Conservation (phyloP, 2,888 invertebrate genomes). For the Nomada ferruginata region DNA sequence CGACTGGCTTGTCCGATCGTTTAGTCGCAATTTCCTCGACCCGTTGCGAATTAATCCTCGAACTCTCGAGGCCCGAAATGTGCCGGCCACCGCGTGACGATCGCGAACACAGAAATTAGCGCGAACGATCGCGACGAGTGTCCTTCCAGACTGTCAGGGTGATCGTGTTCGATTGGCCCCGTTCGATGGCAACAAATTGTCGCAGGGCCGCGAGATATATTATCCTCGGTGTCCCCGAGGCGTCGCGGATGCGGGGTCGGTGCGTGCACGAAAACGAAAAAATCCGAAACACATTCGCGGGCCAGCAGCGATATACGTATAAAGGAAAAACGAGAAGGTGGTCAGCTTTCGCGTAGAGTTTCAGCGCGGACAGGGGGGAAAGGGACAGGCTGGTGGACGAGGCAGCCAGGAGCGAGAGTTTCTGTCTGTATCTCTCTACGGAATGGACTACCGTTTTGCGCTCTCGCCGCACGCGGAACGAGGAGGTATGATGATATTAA, state of each 20-base stretch:
- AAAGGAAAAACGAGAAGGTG: neutral
- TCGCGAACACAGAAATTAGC: neutral
- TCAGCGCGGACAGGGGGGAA: neutral
- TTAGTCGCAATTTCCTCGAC: too few relatives aligned
- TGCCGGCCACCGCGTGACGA: too few relatives aligned
- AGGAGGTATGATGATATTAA: constrained; percentile 77
- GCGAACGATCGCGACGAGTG: neutral
- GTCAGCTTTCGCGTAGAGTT: neutral
- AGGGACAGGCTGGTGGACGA: neutral
- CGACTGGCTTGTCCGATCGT: constrained; percentile 1
- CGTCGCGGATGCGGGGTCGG: constrained; percentile 55
- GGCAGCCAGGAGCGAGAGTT: neutral
- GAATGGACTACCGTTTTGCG: constrained; percentile 64
- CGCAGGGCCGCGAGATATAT: constrained; percentile 70
- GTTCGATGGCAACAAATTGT: constrained; percentile 78
- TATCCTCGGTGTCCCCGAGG: constrained; percentile 58
- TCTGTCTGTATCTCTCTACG: constrained; percentile 28
- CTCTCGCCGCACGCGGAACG: constrained; percentile 48
- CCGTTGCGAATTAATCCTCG: too few relatives aligned
- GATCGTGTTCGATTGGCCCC: constrained; percentile 75
- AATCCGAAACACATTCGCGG: constrained; percentile 27
- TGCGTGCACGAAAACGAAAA: constrained; percentile 49
- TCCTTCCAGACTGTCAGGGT: constrained; percentile 18
- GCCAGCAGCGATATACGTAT: constrained; percentile 13
- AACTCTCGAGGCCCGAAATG: too few relatives aligned